These are phyloP conservation scores for Gnathonemus longibarbis DNA, from an alignment of 2,113 vertebrate genomes.

Conservation along the genomic window DNA sequence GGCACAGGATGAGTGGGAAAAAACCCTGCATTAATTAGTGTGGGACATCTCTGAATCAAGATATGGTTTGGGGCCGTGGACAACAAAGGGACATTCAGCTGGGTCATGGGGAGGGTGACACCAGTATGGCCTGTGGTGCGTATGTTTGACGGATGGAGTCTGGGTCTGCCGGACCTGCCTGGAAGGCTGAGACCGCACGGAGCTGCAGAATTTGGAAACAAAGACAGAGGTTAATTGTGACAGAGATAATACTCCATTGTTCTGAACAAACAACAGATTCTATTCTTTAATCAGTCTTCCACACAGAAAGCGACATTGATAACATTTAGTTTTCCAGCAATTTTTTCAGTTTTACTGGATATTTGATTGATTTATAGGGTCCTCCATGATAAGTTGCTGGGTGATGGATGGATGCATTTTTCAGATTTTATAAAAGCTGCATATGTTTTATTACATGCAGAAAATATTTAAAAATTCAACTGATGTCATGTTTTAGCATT, in stretches of 20 bases:
- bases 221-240: slow-evolving; percentile 1
- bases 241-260: neutral
- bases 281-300: neutral
- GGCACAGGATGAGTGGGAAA: neutral
- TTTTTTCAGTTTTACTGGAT: neutral
- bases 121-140: neutral
- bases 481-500: neutral
- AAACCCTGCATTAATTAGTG: neutral
- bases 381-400: neutral
- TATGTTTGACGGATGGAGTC: neutral
- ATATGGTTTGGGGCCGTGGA: neutral
- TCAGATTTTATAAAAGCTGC: neutral
- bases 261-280: neutral
- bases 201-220: neutral
- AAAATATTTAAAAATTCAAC: neutral
- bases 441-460: neutral
- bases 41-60: neutral
- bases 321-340: neutral
- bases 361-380: neutral
- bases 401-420: neutral
- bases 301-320: neutral
- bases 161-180: neutral
- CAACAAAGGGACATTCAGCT: neutral
- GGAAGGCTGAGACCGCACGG: neutral
- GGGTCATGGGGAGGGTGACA: neutral